Conservation (phyloP, 2,797 vertebrate genomes). For the Enteromius unitaeniatus region DNA sequence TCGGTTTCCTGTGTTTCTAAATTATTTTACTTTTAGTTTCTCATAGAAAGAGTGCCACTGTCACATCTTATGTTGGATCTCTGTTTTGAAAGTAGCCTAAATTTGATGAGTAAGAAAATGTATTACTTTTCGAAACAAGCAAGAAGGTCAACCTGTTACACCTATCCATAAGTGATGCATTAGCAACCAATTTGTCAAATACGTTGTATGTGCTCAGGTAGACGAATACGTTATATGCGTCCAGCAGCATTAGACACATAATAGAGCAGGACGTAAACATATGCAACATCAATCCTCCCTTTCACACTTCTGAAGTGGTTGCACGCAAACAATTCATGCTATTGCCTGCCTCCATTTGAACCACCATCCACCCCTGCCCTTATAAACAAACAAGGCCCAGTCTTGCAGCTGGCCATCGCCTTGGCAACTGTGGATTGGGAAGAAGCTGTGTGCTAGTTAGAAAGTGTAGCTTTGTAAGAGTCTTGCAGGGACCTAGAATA, state of each 20-base stretch:
- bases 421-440: constrained; percentile 78
- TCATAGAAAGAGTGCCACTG: background rate
- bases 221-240: constrained; percentile 31
- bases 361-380: constrained; percentile 76
- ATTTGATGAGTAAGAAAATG: background rate
- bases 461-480: constrained; percentile 76
- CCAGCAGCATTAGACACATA: constrained; percentile 28
- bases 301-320: constrained; percentile 62
- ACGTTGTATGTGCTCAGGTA: constrained; percentile 11
- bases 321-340: constrained; percentile 71
- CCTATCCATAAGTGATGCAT: no score
- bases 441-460: constrained; percentile 75
- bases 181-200: background rate
- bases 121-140: background rate
- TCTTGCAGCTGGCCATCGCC: constrained; percentile 82
- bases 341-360: constrained; percentile 76
- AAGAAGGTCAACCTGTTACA: background rate
- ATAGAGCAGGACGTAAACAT: constrained; percentile 58
- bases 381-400: constrained; percentile 80
- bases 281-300: constrained; percentile 61
- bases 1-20: background rate
- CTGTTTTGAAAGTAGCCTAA: background rate
- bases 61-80: background rate
- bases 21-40: background rate
- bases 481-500: constrained; percentile 66